Evolutionary conservation across 2,797 vertebrate species (phyloP), one percentile per base, ranked within the genome.

Genomic region (Delichon dasypus): DNA sequence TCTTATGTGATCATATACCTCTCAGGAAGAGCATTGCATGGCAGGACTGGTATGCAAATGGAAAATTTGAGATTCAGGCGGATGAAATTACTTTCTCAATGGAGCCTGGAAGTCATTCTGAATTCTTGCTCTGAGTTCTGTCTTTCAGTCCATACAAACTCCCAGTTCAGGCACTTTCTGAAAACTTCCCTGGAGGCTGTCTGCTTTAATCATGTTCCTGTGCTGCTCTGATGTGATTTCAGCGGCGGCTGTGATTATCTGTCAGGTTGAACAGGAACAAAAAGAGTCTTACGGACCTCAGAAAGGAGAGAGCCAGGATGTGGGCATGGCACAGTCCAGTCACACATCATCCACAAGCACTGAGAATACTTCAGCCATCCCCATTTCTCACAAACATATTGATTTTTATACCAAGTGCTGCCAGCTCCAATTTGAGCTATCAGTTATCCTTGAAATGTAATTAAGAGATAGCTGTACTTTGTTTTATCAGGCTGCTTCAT

Each of bases 231-330:
- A 51, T 90, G 62, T 10, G 79, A 45, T 67, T 90, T 84, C 76
- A 58, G 83, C 76, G 84, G 51, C 83, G 88, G 85, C 64, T 95
- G 85, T 80, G 90, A 42, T 82, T 84, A 73, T 58, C 73, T 88
- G 62, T 68, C 62, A 81, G 70, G 25, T 62, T 89, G 17, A 42
- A 78, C 44, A 67, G 22, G 55, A 96, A 38, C 60, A 61, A 54
- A 74, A 36, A 40, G 45, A 48, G 9, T 26, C 65, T 78, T 66
- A 16, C 21, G 93, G 84, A 48, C 47, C 29, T 44, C 6, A 82
- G 80, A 66, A 77, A 68, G 68, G 47, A 78, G 64, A 13, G 7
- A 77, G 55, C 12, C 62, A 77, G 66, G 77, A 44, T 30, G 62
- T 55, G 66, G 25, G 25, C 48, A 77, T 13, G 57, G 65, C 48